Percentiles rank a stretch among this genome's conserved stretches.
phyloP scores from a whole-genome alignment of 2,113 vertebrate genomes.

The Prunella fulvescens region DNA sequence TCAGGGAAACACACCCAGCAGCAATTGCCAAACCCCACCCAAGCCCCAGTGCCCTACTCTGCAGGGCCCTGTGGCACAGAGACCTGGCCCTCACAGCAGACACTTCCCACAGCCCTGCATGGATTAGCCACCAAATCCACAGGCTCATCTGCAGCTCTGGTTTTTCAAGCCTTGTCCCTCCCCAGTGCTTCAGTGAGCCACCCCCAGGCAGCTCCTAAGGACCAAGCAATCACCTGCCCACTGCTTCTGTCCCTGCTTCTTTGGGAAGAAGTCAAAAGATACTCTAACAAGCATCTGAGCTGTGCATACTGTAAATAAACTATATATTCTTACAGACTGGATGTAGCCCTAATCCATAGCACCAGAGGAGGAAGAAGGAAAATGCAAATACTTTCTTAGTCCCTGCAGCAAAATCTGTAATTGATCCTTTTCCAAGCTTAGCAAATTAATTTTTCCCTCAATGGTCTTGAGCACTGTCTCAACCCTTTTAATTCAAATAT shows the following conservation, averaged over 20 bases:
- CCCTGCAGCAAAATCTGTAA: neutral
- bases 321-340: neutral
- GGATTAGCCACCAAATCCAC: neutral
- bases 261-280: neutral
- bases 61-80: neutral
- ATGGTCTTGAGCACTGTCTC: neutral
- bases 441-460: neutral
- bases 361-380: neutral
- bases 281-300: neutral
- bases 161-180: neutral
- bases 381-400: neutral
- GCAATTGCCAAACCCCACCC: neutral
- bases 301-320: neutral
- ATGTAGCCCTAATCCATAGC: neutral
- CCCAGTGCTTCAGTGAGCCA: neutral
- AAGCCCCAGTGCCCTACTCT: neutral
- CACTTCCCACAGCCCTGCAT: accelerated
- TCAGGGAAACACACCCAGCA: neutral
- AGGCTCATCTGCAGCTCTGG: neutral
- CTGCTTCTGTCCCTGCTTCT: neutral
- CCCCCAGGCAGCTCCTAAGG: neutral
- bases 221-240: neutral
- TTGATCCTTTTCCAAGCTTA: neutral
- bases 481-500: neutral
- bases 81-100: neutral